Evolutionary conservation across 2,888 invertebrate genomes (phyloP).

Genomic region (Pherbina coryleti): DNA sequence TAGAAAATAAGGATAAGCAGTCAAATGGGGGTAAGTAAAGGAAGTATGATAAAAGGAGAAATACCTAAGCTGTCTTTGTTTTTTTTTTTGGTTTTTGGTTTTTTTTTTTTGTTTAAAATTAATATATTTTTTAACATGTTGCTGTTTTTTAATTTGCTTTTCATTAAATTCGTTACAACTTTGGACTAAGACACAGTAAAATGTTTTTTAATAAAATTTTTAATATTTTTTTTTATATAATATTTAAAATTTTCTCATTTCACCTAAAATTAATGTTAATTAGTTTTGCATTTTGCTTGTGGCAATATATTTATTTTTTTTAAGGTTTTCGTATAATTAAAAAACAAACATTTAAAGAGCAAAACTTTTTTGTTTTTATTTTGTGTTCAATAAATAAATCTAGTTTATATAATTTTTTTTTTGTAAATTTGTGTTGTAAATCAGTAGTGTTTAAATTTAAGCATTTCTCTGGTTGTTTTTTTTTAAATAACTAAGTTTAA

Average conservation of each 20-base stretch:
- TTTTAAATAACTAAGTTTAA: not conserved
- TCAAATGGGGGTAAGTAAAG: not conserved
- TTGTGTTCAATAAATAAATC: not conserved
- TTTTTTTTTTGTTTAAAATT: not conserved
- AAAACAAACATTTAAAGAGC: conserved; percentile 24
- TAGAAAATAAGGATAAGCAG: not conserved
- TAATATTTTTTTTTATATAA: conserved; percentile 22
- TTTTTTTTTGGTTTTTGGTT: conserved; percentile 3
- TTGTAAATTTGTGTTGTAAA: conserved; percentile 33
- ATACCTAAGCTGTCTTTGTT: conserved; percentile 15
- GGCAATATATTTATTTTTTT: conserved; percentile 3
- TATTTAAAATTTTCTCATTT: not conserved
- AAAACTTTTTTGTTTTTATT: not conserved
- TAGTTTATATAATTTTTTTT: not conserved
- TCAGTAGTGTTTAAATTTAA: conserved; percentile 28
- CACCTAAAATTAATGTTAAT: not conserved
- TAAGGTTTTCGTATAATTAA: not conserved
- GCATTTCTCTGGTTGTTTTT: not conserved
- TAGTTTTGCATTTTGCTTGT: not conserved
- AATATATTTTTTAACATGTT: not conserved
- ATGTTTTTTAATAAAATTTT: conserved; percentile 39
- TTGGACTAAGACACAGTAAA: conserved; percentile 71
- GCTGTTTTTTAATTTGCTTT: conserved; percentile 26
- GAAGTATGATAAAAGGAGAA: not conserved
- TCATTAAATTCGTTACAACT: conserved; percentile 67